Evolutionary conservation across 2,888 invertebrate species (phyloP).

Genomic region (Platycheirus rosarum): DNA sequence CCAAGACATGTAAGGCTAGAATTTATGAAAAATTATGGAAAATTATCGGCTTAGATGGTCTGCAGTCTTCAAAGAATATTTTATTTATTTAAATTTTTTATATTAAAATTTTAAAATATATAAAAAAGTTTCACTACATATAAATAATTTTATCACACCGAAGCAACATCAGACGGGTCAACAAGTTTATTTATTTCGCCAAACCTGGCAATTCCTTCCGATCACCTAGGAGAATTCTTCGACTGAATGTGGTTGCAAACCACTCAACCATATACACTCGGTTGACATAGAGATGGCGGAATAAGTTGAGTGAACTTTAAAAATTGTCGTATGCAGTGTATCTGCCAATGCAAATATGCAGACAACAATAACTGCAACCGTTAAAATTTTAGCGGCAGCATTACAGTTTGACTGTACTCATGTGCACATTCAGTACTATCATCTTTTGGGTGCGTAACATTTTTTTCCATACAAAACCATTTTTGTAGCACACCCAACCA

Average conservation of each 20-base stretch:
- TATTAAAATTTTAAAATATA: too few species aligned
- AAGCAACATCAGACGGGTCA: too few species aligned
- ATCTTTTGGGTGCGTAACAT: conserved; percentile 24
- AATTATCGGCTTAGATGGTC: too few species aligned
- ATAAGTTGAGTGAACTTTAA: conserved; percentile 16
- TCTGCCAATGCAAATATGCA: not conserved
- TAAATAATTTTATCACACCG: too few species aligned
- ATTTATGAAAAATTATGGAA: too few species aligned
- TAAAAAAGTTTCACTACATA: too few species aligned
- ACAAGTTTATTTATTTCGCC: too few species aligned
- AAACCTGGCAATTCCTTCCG: conserved; percentile 21
- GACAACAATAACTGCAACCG: conserved; percentile 46
- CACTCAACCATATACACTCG: not conserved
- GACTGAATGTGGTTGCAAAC: conserved; percentile 14
- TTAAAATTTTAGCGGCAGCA: conserved; percentile 39
- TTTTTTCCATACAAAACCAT: not conserved
- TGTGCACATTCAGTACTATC: not conserved
- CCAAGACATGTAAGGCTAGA: too few species aligned
- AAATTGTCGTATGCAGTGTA: conserved; percentile 5
- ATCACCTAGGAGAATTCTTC: not conserved
- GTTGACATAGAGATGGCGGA: not conserved
- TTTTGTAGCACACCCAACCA: not conserved
- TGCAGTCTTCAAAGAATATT: too few species aligned
- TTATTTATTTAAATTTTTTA: too few species aligned
- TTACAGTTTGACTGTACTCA: conserved; percentile 15